Evolutionary conservation across 1,140 invertebrate species (phyloP).

Genomic region (Aphelinus certus): DNA sequence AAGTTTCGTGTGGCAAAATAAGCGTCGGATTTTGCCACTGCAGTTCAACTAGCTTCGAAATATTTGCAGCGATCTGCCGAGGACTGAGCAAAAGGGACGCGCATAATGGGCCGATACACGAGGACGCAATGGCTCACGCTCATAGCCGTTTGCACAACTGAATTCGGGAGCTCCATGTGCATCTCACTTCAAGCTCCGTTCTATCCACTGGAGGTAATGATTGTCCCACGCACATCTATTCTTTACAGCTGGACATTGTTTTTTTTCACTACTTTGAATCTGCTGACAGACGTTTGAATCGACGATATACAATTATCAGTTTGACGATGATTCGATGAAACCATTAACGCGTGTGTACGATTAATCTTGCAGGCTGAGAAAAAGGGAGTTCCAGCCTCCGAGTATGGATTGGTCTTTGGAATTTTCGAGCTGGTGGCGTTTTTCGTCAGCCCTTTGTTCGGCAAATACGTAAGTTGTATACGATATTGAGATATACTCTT

Average conservation of each 20-base stretch:
- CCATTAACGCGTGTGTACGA: too few species aligned
- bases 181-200: conserved; percentile 89
- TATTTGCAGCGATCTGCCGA: too few species aligned
- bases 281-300: too few species aligned
- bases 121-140: conserved; percentile 84
- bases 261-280: too few species aligned
- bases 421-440: conserved; percentile 93
- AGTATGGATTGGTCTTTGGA: conserved; percentile 93
- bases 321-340: too few species aligned
- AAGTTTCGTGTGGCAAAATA: too few species aligned
- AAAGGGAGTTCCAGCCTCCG: conserved; percentile 86
- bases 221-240: conserved; percentile 31
- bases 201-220: conserved; percentile 80
- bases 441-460: conserved; percentile 87
- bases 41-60: too few species aligned
- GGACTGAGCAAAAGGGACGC: not conserved
- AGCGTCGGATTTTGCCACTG: too few species aligned
- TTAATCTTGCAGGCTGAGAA: conserved; percentile 74
- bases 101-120: conserved; percentile 67
- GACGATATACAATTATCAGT: too few species aligned
- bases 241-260: too few species aligned
- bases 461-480: conserved; percentile 73
- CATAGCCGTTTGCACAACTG: conserved; percentile 84
- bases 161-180: conserved; percentile 89
- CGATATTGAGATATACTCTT: too few species aligned